A percentile compares a stretch with the other conserved stretches of the same genome.
Conservation (phyloP, 2,113 vertebrate species). For the Hippocampus comes region DNA sequence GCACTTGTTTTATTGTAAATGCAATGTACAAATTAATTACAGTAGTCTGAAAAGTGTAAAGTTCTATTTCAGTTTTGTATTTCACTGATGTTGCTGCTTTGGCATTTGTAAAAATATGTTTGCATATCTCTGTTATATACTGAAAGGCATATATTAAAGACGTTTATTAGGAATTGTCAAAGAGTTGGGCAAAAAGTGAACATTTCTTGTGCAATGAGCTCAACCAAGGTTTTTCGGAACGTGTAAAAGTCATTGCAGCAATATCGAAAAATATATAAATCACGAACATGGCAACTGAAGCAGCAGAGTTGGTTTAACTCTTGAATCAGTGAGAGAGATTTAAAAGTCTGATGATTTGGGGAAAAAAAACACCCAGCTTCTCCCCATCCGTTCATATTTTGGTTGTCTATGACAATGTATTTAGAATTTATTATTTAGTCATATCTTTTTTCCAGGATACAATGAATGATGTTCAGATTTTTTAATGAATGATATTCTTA, state of each 20-base stretch:
- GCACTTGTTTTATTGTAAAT: neutral
- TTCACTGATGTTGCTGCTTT: neutral
- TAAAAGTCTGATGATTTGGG: no score
- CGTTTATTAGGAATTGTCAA: neutral
- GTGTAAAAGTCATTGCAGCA: neutral
- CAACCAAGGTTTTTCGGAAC: neutral
- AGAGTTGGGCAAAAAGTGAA: neutral
- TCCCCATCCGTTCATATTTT: no score
- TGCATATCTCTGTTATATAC: neutral
- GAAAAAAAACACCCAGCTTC: no score
- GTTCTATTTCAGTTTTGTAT: neutral
- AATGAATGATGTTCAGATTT: neutral
- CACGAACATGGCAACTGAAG: neutral
- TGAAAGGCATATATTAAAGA: neutral
- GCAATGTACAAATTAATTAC: no score
- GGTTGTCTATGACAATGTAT: no score
- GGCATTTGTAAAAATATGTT: neutral
- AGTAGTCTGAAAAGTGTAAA: neutral
- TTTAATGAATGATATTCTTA: neutral
- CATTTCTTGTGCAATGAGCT: neutral
- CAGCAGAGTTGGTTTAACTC: neutral
- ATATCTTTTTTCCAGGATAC: neutral
- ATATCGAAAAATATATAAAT: neutral
- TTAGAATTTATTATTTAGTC: neutral
- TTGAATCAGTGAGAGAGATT: neutral